These are phyloP conservation scores for Zaprionus africanus DNA, from an alignment of 1,140 invertebrate species.

Conservation along the genomic window DNA sequence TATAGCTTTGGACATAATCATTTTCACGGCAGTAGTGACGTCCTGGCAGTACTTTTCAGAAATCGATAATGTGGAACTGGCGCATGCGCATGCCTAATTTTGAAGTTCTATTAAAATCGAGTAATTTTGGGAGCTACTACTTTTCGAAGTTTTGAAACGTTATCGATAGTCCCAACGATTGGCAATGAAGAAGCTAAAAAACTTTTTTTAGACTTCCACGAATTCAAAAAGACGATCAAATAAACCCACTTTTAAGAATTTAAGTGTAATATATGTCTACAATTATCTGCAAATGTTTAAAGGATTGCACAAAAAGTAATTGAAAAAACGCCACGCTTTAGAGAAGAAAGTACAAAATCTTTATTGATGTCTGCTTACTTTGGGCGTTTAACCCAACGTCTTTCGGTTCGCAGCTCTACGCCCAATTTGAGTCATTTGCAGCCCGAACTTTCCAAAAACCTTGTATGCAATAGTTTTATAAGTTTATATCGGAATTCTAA, in stretches of 20 bases:
- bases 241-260: background rate
- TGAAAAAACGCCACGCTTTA: background rate
- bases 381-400: background rate
- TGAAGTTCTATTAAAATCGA: background rate
- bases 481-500: background rate
- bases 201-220: background rate
- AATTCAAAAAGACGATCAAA: background rate
- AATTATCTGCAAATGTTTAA: background rate
- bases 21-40: constrained; percentile 62
- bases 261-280: background rate
- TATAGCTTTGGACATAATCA: constrained; percentile 82
- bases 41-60: constrained; percentile 44
- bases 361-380: background rate
- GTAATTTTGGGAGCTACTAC: background rate
- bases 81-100: constrained; percentile 46
- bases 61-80: constrained; percentile 63
- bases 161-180: constrained; percentile 5
- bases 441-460: constrained; percentile 1
- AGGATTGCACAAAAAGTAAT: too few relatives aligned
- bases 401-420: background rate
- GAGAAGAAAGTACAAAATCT: background rate
- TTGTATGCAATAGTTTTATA: background rate
- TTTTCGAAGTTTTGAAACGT: background rate
- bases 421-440: background rate
- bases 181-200: background rate